phyloP scores from a whole-genome alignment of 2,888 invertebrate species.

The Cistogaster globosa region DNA sequence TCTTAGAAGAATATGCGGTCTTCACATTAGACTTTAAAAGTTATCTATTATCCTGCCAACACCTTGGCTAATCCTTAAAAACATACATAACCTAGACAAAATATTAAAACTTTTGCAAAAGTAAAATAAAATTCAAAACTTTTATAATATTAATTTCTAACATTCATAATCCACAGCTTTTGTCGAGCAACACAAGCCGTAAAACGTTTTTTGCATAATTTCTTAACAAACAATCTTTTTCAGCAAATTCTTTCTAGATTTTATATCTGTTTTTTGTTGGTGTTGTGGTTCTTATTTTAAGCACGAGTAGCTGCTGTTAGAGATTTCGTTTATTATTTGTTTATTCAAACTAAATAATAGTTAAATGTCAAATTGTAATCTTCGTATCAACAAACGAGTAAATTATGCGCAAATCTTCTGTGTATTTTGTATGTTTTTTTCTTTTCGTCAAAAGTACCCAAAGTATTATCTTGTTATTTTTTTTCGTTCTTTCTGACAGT shows the following conservation, averaged over 20 bases:
- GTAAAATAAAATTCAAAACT: constrained; percentile 39
- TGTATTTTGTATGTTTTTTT: constrained; percentile 13
- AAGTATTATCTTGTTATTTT: constrained; percentile 50
- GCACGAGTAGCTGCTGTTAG: constrained; percentile 54
- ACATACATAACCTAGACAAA: too few species aligned
- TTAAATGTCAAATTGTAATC: constrained; percentile 68
- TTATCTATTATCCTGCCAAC: too few species aligned
- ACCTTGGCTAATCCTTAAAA: too few species aligned
- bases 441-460: constrained; percentile 34
- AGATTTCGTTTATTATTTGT: constrained; percentile 54
- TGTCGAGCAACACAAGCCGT: constrained; percentile 7
- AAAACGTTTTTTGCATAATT: constrained; percentile 60
- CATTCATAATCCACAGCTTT: constrained; percentile 56
- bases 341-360: constrained; percentile 66
- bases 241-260: constrained; percentile 27
- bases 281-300: constrained; percentile 18
- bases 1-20: too few species aligned
- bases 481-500: constrained; percentile 53
- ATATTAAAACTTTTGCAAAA: not conserved
- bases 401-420: constrained; percentile 67
- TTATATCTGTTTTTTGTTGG: not conserved
- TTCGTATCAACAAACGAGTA: constrained; percentile 64
- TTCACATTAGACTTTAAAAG: too few species aligned
- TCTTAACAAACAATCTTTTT: constrained; percentile 37
- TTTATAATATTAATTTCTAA: constrained; percentile 41